Conservation (phyloP, 2,888 invertebrate genomes). For the Spisula solida region DNA sequence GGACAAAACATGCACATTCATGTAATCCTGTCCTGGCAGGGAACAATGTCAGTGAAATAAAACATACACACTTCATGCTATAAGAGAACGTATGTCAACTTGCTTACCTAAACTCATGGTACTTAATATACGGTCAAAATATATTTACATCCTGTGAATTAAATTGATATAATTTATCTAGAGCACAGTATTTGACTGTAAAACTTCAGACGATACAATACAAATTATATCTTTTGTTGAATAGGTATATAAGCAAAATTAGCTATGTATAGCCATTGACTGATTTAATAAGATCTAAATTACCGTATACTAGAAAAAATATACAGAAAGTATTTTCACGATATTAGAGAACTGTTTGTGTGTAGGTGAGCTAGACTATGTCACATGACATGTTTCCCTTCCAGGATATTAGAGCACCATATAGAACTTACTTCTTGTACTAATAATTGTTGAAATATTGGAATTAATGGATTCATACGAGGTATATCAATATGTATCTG, state of each 20-base stretch:
- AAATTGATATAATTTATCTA: too few relatives aligned
- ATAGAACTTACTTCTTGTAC: conserved; percentile 90
- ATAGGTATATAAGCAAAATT: too few relatives aligned
- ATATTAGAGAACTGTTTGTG: neutral
- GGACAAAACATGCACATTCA: conserved; percentile 34
- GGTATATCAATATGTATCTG: conserved; percentile 99
- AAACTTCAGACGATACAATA: too few relatives aligned
- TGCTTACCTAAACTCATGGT: neutral
- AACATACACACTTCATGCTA: neutral
- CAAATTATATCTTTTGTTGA: too few relatives aligned
- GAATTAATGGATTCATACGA: conserved; percentile 98
- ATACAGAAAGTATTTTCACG: too few relatives aligned
- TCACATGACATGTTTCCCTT: neutral
- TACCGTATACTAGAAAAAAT: too few relatives aligned
- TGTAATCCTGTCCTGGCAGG: neutral
- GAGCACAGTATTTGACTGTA: too few relatives aligned
- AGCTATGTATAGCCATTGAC: too few relatives aligned
- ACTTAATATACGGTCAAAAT: neutral
- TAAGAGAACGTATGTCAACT: neutral
- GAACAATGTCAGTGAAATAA: neutral
- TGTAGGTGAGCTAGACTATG: neutral
- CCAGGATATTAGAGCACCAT: neutral
- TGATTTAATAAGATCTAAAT: too few relatives aligned
- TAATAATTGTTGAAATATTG: conserved; percentile 97
- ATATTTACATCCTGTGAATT: too few relatives aligned